A percentile compares a stretch with the other conserved stretches of the same genome.
Evolutionary conservation across 2,888 invertebrate genomes (phyloP).

Genomic region (Hylaea fasciaria): DNA sequence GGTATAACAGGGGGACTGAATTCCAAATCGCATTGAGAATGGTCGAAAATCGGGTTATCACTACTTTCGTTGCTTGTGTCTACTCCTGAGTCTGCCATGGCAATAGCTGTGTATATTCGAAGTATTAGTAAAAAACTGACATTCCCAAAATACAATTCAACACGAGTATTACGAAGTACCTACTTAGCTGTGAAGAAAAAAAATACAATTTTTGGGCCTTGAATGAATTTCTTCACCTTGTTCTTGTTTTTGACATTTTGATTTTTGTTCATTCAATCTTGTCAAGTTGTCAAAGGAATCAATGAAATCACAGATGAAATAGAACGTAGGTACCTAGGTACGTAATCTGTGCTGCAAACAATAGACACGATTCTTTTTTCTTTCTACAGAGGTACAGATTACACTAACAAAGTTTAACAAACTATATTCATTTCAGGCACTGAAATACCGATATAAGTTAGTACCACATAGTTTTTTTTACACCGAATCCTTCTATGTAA

Average conservation of each 20-base stretch:
- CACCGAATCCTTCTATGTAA: too few species aligned
- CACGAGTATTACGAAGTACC: not conserved
- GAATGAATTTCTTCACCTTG: not conserved
- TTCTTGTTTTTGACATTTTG: too few species aligned
- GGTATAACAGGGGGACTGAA: slow-evolving; percentile 78
- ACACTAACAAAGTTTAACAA: too few species aligned
- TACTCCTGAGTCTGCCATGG: slow-evolving; percentile 88
- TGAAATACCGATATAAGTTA: too few species aligned
- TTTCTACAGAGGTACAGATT: too few species aligned
- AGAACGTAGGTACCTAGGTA: too few species aligned
- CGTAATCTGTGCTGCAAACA: too few species aligned
- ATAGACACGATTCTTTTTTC: too few species aligned
- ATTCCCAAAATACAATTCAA: not conserved
- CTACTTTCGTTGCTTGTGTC: slow-evolving; percentile 90
- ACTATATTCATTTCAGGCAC: too few species aligned
- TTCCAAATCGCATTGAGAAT: slow-evolving; percentile 74
- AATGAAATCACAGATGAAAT: not conserved
- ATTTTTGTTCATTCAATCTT: too few species aligned
- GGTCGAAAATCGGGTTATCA: slow-evolving; percentile 84
- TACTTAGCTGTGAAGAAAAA: not conserved
- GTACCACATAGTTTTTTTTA: too few species aligned
- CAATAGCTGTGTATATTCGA: slow-evolving; percentile 36
- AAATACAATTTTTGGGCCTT: not conserved
- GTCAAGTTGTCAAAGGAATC: too few species aligned
- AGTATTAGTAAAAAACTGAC: not conserved